Conservation (phyloP, 1,140 invertebrate species). For the Cherax quadricarinatus region DNA sequence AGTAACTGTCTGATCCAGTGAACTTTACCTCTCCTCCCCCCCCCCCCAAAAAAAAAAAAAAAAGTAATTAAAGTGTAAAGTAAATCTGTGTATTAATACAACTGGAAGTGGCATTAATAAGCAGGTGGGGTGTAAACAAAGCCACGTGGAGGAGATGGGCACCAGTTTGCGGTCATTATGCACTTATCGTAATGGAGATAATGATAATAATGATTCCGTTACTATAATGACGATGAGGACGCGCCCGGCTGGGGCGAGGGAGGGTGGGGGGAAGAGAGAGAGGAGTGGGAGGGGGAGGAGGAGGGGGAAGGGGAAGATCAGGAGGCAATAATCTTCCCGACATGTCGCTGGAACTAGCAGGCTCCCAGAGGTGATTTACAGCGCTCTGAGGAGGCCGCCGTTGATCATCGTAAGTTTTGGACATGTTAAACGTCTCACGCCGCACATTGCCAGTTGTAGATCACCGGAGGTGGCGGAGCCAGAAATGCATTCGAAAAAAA, state of each 20-base stretch:
- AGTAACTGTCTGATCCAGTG: too few relatives aligned
- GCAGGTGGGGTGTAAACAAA: constrained; percentile 42
- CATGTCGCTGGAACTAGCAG: too few relatives aligned
- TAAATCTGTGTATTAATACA: not conserved
- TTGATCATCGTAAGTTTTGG: too few relatives aligned
- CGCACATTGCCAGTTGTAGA: too few relatives aligned
- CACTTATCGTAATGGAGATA: constrained; percentile 62
- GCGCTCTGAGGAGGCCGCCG: too few relatives aligned
- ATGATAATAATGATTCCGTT: constrained; percentile 58
- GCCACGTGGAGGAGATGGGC: constrained; percentile 36
- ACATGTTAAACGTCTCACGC: too few relatives aligned
- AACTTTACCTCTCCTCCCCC: too few relatives aligned
- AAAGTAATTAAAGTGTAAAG: not conserved
- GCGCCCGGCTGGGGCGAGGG: not conserved
- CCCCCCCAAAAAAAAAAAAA: not conserved
- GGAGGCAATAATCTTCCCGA: too few relatives aligned
- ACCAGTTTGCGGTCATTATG: constrained; percentile 37
- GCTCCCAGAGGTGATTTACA: too few relatives aligned
- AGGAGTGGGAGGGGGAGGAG: not conserved
- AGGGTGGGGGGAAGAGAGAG: constrained; percentile 6
- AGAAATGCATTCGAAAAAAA: too few relatives aligned
- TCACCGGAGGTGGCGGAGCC: too few relatives aligned
- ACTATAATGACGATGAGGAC: constrained; percentile 47
- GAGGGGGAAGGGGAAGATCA: not conserved
- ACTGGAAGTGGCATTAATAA: not conserved